phyloP scores from a whole-genome alignment of 2,888 invertebrate genomes.

The Disparrhopalites patrizii region DNA sequence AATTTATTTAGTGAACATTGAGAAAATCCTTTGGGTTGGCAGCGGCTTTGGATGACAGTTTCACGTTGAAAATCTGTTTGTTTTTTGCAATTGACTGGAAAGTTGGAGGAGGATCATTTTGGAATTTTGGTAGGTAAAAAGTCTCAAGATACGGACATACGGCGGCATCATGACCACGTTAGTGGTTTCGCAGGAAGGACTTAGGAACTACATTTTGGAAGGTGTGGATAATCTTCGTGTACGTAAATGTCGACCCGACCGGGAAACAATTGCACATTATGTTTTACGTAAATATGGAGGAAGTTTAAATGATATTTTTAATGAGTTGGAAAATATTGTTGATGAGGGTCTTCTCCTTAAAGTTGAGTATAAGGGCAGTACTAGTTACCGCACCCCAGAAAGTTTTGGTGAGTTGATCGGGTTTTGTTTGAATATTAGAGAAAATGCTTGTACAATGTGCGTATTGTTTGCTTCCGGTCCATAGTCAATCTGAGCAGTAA shows the following conservation, averaged over 20 bases:
- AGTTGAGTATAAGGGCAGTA: conserved; percentile 82
- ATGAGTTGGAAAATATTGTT: conserved; percentile 69
- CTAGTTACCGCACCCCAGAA: conserved; percentile 76
- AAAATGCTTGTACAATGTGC: neutral
- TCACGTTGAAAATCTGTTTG: no score
- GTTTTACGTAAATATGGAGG: conserved; percentile 69
- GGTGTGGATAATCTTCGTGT: conserved; percentile 78
- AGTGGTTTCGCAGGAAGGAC: conserved; percentile 6
- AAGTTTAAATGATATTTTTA: conserved; percentile 53
- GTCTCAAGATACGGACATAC: no score
- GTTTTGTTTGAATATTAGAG: neutral
- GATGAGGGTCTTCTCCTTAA: conserved; percentile 70
- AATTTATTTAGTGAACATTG: no score
- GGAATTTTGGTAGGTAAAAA: no score
- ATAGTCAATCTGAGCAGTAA: neutral
- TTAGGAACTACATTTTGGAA: conserved; percentile 66
- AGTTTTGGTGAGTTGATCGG: conserved; percentile 52
- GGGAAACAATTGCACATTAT: conserved; percentile 76
- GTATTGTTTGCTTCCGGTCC: neutral
- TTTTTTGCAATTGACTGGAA: no score
- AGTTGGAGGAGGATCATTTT: no score
- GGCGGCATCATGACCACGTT: neutral
- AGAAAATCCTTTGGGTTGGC: no score
- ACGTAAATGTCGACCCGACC: conserved; percentile 78
- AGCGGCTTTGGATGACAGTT: no score